Percentiles rank a stretch among this genome's conserved stretches.
These are phyloP conservation scores for Gymnorhina tibicen DNA, from an alignment of 2,113 vertebrate species.

Conservation along the genomic window DNA sequence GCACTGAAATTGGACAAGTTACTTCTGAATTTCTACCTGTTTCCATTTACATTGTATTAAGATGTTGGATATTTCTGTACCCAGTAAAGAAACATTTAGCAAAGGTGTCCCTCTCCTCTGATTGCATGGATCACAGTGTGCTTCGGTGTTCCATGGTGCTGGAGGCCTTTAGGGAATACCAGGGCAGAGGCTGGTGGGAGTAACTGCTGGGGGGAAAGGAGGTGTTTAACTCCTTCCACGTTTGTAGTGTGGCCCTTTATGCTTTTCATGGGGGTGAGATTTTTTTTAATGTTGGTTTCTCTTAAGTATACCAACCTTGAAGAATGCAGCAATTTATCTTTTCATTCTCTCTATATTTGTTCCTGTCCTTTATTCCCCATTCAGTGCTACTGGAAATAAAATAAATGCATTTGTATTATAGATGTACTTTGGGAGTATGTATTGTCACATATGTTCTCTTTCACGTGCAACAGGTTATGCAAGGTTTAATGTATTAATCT, in stretches of 20 bases:
- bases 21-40: neutral
- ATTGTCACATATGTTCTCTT: slow-evolving; percentile 7
- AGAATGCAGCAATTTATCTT: neutral
- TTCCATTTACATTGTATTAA: neutral
- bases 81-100: neutral
- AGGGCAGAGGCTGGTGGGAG: neutral
- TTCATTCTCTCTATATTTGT: neutral
- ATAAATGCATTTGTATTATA: neutral
- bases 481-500: neutral
- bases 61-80: neutral
- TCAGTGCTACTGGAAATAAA: neutral
- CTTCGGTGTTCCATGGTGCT: neutral
- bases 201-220: neutral
- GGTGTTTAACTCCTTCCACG: neutral
- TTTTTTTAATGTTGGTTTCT: neutral
- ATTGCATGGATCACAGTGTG: neutral
- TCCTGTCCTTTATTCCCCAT: neutral
- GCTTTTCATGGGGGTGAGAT: neutral
- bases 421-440: neutral
- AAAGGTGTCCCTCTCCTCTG: neutral
- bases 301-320: neutral
- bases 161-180: neutral
- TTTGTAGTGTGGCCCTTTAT: neutral
- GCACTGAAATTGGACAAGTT: neutral
- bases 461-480: slow-evolving; percentile 32